Percentiles rank a stretch among this genome's conserved stretches.
phyloP scores from a whole-genome alignment of 2,797 vertebrate species.

The Microctenopoma steveboyesi region DNA sequence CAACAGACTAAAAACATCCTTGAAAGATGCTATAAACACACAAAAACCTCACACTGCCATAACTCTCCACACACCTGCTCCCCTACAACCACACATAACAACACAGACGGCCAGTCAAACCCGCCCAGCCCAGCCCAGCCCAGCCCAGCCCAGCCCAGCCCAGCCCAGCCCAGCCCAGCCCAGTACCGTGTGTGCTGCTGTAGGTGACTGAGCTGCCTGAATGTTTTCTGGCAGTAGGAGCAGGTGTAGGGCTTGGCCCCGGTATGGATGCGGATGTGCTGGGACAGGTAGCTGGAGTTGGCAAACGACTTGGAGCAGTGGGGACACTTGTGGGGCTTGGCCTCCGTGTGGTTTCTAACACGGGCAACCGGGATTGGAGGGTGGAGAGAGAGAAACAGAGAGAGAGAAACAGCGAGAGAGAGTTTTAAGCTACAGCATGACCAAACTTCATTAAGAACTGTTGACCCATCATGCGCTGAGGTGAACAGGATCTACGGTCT shows the following conservation, averaged over 20 bases:
- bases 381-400: constrained; percentile 57
- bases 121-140: constrained; percentile 1
- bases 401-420: constrained; percentile 79
- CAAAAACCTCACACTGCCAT: constrained; percentile 4
- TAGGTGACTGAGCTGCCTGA: constrained; percentile 99
- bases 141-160: too few species aligned
- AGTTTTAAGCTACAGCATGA: constrained; percentile 79
- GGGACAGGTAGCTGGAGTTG: constrained; percentile 99
- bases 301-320: constrained; percentile 99
- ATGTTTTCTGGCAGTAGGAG: constrained; percentile 99
- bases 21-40: constrained; percentile 7
- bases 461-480: constrained; percentile 72
- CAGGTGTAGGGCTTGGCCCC: constrained; percentile 99
- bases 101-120: constrained; percentile 29
- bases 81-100: constrained; percentile 45
- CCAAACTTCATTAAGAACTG: constrained; percentile 68
- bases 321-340: constrained; percentile 99
- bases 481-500: constrained; percentile 47
- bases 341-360: constrained; percentile 85
- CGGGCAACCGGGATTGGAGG: constrained; percentile 61
- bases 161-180: constrained; percentile 46
- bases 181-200: constrained; percentile 99
- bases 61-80: constrained; percentile 45
- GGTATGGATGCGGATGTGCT: constrained; percentile 98
- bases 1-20: too few species aligned